Percentiles rank a stretch among this genome's conserved stretches.
phyloP scores from a whole-genome alignment of 2,888 invertebrate species.

The Drosophila kanekoi region DNA sequence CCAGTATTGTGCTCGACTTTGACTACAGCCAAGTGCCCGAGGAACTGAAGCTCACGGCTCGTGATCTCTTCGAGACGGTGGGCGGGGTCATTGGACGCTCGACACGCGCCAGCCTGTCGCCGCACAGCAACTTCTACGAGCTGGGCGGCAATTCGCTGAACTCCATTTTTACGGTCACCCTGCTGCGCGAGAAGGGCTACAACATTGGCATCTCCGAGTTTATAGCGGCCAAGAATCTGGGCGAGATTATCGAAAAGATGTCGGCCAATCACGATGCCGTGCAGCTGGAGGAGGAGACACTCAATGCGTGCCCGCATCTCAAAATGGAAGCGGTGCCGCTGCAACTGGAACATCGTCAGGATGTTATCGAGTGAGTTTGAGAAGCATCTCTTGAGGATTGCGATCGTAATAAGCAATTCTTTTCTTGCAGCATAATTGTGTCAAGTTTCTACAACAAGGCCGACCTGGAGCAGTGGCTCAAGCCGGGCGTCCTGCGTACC shows the following conservation, averaged over 20 bases:
- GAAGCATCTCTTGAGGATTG: background rate
- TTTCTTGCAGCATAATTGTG: slow-evolving; percentile 89
- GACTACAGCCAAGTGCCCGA: slow-evolving; percentile 89
- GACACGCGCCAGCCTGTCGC: slow-evolving; percentile 87
- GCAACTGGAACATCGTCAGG: slow-evolving; percentile 87
- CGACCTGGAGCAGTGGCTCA: slow-evolving; percentile 92
- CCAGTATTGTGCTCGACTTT: slow-evolving; percentile 87
- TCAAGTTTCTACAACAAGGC: slow-evolving; percentile 94
- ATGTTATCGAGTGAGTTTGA: slow-evolving; percentile 89
- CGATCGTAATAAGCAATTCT: background rate
- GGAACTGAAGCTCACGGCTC: slow-evolving; percentile 87
- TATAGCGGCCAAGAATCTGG: slow-evolving; percentile 89
- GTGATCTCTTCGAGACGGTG: slow-evolving; percentile 90
- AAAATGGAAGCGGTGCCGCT: slow-evolving; percentile 82
- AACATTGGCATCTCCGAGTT: slow-evolving; percentile 93
- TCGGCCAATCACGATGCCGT: slow-evolving; percentile 72
- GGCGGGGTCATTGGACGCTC: slow-evolving; percentile 90
- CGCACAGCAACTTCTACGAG: slow-evolving; percentile 91
- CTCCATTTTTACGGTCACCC: slow-evolving; percentile 92
- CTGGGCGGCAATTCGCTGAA: slow-evolving; percentile 95
- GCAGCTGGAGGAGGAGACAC: slow-evolving; percentile 81
- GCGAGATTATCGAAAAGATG: slow-evolving; percentile 89
- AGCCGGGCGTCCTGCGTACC: slow-evolving; percentile 88
- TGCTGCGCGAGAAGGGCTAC: slow-evolving; percentile 91
- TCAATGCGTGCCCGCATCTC: slow-evolving; percentile 79